phyloP scores from a whole-genome alignment of 1,140 invertebrate species.

The Danaus plexippus region DNA sequence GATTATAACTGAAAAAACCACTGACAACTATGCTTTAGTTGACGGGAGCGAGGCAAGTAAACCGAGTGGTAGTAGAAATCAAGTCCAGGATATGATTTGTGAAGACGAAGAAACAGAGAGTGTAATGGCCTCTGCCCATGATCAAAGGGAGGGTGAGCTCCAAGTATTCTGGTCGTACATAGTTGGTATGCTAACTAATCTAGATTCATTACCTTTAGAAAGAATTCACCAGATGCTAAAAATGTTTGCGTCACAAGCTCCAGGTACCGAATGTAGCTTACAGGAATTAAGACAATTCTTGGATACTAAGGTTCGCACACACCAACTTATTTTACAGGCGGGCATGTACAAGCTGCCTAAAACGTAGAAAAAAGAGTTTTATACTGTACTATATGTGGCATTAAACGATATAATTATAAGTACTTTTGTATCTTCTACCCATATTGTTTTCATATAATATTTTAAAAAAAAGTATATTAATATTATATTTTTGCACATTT shows the following conservation, averaged over 20 bases:
- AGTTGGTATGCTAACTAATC: conserved; percentile 95
- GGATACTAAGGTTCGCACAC: conserved; percentile 93
- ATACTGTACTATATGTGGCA: neutral
- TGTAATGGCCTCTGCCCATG: conserved; percentile 92
- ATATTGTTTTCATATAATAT: no score
- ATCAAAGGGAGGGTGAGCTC: conserved; percentile 94
- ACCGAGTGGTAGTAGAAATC: conserved; percentile 46
- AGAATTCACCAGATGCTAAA: conserved; percentile 97
- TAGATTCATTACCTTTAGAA: conserved; percentile 93
- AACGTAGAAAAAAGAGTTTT: conserved; percentile 35
- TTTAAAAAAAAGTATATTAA: no score
- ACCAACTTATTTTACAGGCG: conserved; percentile 86
- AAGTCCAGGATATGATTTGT: conserved; percentile 78
- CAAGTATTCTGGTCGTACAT: conserved; percentile 98
- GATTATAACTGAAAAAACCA: conserved; percentile 81
- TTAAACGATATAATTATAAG: no score
- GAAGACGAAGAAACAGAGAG: conserved; percentile 95
- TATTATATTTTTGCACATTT: no score
- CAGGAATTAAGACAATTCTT: conserved; percentile 92
- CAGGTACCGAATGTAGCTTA: conserved; percentile 88
- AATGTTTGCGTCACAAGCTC: conserved; percentile 94
- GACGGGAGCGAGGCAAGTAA: conserved; percentile 75
- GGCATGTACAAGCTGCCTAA: conserved; percentile 92
- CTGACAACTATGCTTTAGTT: conserved; percentile 83
- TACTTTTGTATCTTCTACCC: no score